phyloP scores from a whole-genome alignment of 2,888 invertebrate species.

The Hemaris fuciformis region DNA sequence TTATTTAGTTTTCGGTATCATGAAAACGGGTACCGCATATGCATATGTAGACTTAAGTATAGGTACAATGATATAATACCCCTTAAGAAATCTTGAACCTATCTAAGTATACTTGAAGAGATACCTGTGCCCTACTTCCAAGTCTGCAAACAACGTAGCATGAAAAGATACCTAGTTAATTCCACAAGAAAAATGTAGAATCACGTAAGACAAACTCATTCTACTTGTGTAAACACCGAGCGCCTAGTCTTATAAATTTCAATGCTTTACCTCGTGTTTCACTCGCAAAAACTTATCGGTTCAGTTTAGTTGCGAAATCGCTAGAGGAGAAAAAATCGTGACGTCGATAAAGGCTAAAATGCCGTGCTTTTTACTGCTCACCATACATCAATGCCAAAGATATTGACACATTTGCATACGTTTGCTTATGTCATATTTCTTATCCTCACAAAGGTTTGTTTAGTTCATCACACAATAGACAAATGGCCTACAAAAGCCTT shows the following conservation, averaged over 20 bases:
- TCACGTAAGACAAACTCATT: slow-evolving; percentile 27
- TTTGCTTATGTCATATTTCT: slow-evolving; percentile 12
- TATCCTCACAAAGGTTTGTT: slow-evolving; percentile 3
- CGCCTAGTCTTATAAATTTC: slow-evolving; percentile 37
- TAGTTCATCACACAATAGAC: slow-evolving; percentile 6
- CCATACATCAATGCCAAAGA: slow-evolving; percentile 14
- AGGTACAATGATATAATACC: not conserved
- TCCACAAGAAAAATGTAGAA: slow-evolving; percentile 25
- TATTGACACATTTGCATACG: slow-evolving; percentile 16
- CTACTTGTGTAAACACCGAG: slow-evolving; percentile 18
- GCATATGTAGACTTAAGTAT: no score
- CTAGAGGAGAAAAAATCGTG: slow-evolving; percentile 26
- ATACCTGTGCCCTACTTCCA: no score
- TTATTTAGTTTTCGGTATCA: no score
- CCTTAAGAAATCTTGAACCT: not conserved
- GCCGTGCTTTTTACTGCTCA: not conserved
- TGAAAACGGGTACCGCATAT: no score
- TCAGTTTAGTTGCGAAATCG: slow-evolving; percentile 24
- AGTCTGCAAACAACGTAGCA: not conserved
- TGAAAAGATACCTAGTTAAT: slow-evolving; percentile 15
- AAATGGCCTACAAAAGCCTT: not conserved
- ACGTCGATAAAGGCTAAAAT: slow-evolving; percentile 7
- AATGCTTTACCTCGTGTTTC: slow-evolving; percentile 41
- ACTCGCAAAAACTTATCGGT: slow-evolving; percentile 26
- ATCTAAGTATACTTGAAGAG: not conserved